Evolutionary conservation across 1,140 invertebrate species (phyloP).

Genomic region (Temnothorax nylanderi): DNA sequence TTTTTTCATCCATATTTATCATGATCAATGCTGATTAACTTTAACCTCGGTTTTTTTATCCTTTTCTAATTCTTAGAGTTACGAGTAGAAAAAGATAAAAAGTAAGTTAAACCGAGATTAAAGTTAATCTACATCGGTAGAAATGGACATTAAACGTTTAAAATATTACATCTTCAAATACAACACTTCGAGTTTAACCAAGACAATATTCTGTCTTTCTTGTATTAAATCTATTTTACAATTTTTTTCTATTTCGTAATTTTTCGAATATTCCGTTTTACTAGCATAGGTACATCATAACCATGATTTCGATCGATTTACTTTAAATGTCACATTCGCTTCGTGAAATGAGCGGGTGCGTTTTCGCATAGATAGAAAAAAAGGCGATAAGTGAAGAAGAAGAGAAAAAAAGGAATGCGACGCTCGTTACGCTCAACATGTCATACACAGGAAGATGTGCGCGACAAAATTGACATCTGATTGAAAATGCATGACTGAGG

Average conservation of each 20-base stretch:
- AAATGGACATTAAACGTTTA: not conserved
- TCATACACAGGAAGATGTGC: not conserved
- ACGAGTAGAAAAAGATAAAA: too few relatives aligned
- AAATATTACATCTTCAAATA: not conserved
- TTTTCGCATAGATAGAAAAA: constrained; percentile 36
- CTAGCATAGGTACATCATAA: not conserved
- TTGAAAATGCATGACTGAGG: not conserved
- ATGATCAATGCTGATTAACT: too few relatives aligned
- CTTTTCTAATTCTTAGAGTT: too few relatives aligned
- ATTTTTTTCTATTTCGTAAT: not conserved
- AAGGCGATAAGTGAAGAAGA: not conserved
- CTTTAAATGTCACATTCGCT: not conserved
- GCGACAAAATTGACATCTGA: not conserved
- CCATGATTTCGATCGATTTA: not conserved
- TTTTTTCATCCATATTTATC: not conserved
- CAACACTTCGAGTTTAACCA: not conserved
- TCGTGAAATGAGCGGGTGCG: constrained; percentile 9
- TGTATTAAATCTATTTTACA: not conserved
- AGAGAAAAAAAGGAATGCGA: constrained; percentile 18
- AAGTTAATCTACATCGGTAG: too few relatives aligned
- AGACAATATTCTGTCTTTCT: not conserved
- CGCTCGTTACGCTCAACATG: constrained; percentile 19
- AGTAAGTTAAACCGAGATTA: too few relatives aligned
- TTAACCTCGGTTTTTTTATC: too few relatives aligned
- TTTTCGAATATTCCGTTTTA: not conserved